phyloP scores from a whole-genome alignment of 2,888 invertebrate genomes.

The Drosophila quinaria region DNA sequence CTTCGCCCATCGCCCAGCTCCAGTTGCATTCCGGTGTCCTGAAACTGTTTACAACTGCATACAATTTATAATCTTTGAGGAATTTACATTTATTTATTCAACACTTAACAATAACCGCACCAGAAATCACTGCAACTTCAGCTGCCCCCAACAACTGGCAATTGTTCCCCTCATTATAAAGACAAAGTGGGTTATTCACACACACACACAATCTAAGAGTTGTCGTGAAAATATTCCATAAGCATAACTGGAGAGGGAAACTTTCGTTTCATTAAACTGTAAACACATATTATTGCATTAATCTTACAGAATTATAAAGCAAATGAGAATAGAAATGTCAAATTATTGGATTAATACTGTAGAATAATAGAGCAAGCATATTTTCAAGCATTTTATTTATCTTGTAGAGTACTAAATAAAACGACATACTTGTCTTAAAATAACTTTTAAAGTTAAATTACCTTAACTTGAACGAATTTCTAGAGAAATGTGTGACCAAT shows the following conservation, averaged over 20 bases:
- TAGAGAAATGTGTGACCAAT: not conserved
- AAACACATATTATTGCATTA: too few relatives aligned
- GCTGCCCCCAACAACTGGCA: constrained; percentile 1
- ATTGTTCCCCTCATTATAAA: constrained; percentile 35
- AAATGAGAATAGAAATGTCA: too few relatives aligned
- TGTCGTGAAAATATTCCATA: not conserved
- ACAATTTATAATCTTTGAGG: constrained; percentile 81
- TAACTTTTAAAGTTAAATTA: too few relatives aligned
- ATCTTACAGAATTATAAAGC: too few relatives aligned
- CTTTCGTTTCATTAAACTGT: not conserved
- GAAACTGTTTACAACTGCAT: constrained; percentile 79
- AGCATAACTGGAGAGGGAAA: not conserved
- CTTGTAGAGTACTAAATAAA: too few relatives aligned
- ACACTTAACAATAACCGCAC: constrained; percentile 58
- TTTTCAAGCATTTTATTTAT: too few relatives aligned
- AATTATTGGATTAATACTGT: not conserved
- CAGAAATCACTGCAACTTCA: constrained; percentile 57
- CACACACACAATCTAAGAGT: not conserved
- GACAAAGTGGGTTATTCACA: constrained; percentile 27
- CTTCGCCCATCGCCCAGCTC: not conserved
- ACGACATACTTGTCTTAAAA: too few relatives aligned
- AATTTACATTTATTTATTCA: constrained; percentile 80
- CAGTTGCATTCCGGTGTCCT: constrained; percentile 43
- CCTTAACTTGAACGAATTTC: not conserved
- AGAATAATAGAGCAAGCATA: too few relatives aligned